Base-by-base conservation (phyloP, 2,797 vertebrate genomes). In the Alauda arvensis region DNA sequence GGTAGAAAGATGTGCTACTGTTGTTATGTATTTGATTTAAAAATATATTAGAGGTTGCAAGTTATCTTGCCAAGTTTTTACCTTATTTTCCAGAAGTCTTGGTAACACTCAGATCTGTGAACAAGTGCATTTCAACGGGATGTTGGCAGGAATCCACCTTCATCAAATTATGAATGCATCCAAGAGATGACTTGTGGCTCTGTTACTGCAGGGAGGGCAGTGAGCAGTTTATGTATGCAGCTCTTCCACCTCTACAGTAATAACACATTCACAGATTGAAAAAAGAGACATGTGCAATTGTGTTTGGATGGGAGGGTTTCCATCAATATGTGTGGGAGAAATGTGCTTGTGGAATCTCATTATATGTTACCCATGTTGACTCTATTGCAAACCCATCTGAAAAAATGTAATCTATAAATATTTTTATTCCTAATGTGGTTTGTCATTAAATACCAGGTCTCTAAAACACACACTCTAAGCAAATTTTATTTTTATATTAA, bases 311-410 rank as follows among this genome's bases (percentile, higher is more conserved):
- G 65, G 45, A 94, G 77, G 49, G 39, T 81, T 91, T 85, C 87
- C 79, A 91, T 84, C 83, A 93, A 49, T 81, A 84, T 5, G 12
- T 55, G 52, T 53, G 62, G 83, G 71, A 84, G 74, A 82, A 90
- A 90, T 89, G 51, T 31, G 74, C 83, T 48, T 90, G 60, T 87
- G 87, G 79, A 93, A 91, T 90, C 61, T 89, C 77, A 76, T 84
- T 71, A 76, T 55, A 87, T 1, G 0, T 59, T 87, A 81, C 71
- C 59, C 51, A 51, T 45, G 28, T 72, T 78, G 49, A 31, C 28
- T 74, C 8, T 77, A 57, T 26, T 81, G 63, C 48, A 84, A 90
- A 88, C 40, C 19, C 62, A 86, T 78, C 61, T 39, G 63, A 91
- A 74, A 74, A 90, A 85, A 43, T 8, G 11, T 43, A 29, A 45